Conservation (phyloP, 2,797 vertebrate species). For the Margarornis squamiger region DNA sequence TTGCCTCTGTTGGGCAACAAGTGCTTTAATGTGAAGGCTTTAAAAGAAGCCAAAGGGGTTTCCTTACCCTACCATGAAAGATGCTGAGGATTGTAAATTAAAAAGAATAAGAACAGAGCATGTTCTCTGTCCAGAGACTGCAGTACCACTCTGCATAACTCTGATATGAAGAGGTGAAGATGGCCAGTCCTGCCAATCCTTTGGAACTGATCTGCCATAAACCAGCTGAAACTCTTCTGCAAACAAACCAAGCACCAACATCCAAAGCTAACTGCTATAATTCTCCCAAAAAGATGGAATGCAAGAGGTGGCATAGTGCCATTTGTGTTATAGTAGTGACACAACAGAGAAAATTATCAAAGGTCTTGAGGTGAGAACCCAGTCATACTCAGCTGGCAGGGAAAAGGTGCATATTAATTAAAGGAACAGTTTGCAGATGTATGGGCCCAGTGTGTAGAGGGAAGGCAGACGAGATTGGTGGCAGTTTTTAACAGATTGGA, state of each 20-base stretch:
- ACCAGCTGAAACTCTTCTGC: background rate
- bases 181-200: rapidly evolving
- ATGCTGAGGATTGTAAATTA: background rate
- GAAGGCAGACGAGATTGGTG: background rate
- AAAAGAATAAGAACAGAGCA: background rate
- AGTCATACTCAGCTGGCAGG: background rate
- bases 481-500: background rate
- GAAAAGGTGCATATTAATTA: background rate
- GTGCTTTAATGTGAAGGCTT: background rate
- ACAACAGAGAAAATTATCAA: background rate
- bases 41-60: background rate
- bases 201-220: background rate
- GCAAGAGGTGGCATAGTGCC: rapidly evolving
- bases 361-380: background rate
- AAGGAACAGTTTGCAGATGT: background rate
- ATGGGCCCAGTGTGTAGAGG: background rate
- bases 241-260: background rate
- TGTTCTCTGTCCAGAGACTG: background rate
- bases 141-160: background rate
- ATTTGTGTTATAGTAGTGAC: background rate
- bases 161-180: rapidly evolving
- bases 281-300: background rate
- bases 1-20: background rate
- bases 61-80: background rate
- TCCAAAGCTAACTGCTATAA: background rate